Evolutionary conservation across 2,888 invertebrate species (phyloP).

Genomic region (Cacoxenus indagator): DNA sequence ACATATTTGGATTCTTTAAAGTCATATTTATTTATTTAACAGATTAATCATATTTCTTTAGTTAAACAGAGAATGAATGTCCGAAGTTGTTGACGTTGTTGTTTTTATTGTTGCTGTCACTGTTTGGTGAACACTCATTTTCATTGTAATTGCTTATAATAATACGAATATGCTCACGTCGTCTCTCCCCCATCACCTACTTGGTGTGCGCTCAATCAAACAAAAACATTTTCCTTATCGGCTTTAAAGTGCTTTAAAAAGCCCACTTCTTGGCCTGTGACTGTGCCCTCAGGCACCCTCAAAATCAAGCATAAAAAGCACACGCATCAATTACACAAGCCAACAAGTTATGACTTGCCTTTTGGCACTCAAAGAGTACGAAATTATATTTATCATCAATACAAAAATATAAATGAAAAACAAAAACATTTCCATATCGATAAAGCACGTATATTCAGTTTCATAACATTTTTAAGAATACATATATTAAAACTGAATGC

Average conservation of each 20-base stretch:
- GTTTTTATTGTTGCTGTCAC: too few species aligned
- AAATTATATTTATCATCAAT: too few species aligned
- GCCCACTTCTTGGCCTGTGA: neutral
- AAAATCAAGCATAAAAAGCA: too few species aligned
- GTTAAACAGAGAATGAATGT: neutral
- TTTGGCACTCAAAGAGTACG: too few species aligned
- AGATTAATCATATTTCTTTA: constrained; percentile 1
- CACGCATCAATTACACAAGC: too few species aligned
- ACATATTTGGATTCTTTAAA: too few species aligned
- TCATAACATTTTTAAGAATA: too few species aligned
- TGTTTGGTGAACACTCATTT: neutral
- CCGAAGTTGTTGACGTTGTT: neutral
- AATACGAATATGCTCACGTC: neutral
- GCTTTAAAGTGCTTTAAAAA: neutral
- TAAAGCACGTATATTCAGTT: too few species aligned
- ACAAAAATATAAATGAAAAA: too few species aligned
- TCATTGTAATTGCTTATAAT: neutral
- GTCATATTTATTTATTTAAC: neutral
- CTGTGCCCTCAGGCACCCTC: neutral
- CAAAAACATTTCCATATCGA: too few species aligned
- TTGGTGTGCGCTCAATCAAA: neutral
- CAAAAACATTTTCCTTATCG: neutral
- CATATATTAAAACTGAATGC: too few species aligned
- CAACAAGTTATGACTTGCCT: too few species aligned
- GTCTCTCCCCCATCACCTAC: neutral